Evolutionary conservation across 2,113 vertebrate genomes (phyloP).

Genomic region (Rhinolophus ferrumequinum): DNA sequence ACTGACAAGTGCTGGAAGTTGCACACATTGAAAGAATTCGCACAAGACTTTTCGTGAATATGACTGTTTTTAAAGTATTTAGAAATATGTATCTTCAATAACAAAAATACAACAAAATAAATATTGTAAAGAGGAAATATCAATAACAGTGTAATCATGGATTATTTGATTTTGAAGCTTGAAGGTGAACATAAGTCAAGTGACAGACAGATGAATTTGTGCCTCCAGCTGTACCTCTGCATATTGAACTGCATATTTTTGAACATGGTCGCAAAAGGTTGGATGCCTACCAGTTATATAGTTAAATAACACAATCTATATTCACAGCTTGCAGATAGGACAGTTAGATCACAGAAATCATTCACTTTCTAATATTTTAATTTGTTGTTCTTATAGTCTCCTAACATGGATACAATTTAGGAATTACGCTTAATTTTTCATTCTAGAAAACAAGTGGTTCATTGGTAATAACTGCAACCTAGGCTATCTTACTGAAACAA

Average conservation of each 20-base stretch:
- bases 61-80: conserved; percentile 44
- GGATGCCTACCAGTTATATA: background rate
- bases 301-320: conserved; percentile 49
- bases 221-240: background rate
- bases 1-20: background rate
- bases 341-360: background rate
- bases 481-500: conserved; percentile 57
- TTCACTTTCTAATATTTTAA: background rate
- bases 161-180: conserved; percentile 51
- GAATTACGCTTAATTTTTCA: conserved; percentile 52
- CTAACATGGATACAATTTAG: background rate
- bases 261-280: background rate
- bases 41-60: background rate
- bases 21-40: background rate
- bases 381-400: background rate
- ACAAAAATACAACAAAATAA: background rate
- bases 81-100: background rate
- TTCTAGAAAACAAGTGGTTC: conserved; percentile 28
- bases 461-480: conserved; percentile 64
- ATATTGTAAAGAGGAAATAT: background rate
- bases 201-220: background rate
- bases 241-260: background rate
- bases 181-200: conserved; percentile 58
- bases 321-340: conserved; percentile 11
- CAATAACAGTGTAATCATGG: background rate